Evolutionary conservation across 2,113 vertebrate genomes (phyloP).

Genomic region (Nesospiza acunhae): DNA sequence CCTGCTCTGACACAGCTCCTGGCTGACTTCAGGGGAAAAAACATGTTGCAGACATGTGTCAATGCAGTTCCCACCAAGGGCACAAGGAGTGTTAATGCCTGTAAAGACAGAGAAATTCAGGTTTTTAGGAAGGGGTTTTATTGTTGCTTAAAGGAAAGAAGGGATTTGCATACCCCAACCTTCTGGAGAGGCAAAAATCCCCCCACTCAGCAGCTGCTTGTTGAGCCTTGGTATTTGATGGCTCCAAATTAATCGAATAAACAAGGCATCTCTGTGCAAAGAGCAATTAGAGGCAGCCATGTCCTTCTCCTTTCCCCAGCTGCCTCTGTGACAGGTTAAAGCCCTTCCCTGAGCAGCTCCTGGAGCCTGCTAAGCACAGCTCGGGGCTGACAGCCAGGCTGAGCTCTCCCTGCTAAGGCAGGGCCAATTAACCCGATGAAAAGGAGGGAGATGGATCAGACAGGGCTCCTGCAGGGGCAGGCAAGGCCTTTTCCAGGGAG

Average conservation of each 20-base stretch:
- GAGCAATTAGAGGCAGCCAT: slow-evolving; percentile 36
- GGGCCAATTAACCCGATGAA: background rate
- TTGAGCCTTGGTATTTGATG: slow-evolving; percentile 9
- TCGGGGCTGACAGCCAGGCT: slow-evolving; percentile 10
- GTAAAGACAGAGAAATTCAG: background rate
- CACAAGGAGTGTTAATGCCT: fast-evolving
- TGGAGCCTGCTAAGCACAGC: background rate
- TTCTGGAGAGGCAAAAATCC: background rate
- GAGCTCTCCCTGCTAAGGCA: background rate
- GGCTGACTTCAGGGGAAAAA: background rate
- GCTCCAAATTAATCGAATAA: slow-evolving; percentile 52
- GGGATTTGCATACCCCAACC: background rate
- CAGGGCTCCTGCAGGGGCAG: background rate
- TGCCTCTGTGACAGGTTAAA: slow-evolving; percentile 57
- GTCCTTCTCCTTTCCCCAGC: slow-evolving; percentile 16
- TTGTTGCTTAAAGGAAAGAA: background rate
- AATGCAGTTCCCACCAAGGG: background rate
- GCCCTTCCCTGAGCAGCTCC: background rate
- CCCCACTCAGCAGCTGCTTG: background rate
- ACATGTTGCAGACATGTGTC: background rate
- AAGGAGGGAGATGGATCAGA: background rate
- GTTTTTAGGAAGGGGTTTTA: background rate
- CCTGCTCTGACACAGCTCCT: background rate
- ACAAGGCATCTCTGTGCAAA: background rate
- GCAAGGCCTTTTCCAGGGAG: background rate